Conservation (phyloP, 2,797 vertebrate genomes). For the Gymnodraco acuticeps region DNA sequence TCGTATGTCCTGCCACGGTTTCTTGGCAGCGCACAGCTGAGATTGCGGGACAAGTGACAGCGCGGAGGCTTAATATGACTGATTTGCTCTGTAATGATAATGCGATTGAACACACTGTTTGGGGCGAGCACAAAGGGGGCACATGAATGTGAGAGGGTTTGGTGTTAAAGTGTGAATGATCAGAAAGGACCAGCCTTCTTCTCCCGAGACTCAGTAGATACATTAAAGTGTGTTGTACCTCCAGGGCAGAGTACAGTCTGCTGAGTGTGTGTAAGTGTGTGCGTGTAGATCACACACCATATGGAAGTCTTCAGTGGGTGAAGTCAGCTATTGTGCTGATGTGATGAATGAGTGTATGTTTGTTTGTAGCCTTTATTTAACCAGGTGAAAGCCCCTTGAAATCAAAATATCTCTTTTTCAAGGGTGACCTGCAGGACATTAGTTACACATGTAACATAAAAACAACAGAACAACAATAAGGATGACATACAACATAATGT, state of each 20-base stretch:
- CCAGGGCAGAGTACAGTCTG: constrained; percentile 14
- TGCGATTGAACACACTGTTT: constrained; percentile 69
- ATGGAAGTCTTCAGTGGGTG: constrained; percentile 58
- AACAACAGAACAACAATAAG: no score
- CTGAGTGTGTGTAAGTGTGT: constrained; percentile 19
- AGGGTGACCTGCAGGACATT: no score
- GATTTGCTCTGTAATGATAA: constrained; percentile 80
- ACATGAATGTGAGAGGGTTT: constrained; percentile 49
- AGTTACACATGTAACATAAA: no score
- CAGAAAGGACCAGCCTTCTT: constrained; percentile 9
- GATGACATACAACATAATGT: no score
- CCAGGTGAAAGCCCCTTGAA: no score
- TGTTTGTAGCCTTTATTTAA: no score
- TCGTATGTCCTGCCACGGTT: constrained; percentile 72
- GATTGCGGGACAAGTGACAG: constrained; percentile 74
- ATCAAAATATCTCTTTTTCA: no score
- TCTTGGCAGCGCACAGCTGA: constrained; percentile 67
- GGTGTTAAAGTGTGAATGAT: constrained; percentile 59
- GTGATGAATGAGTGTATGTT: constrained; percentile 48
- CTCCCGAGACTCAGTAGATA: constrained; percentile 20
- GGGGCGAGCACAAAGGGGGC: constrained; percentile 62
- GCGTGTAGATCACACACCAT: constrained; percentile 39
- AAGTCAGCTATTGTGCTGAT: constrained; percentile 51
- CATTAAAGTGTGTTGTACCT: constrained; percentile 30
- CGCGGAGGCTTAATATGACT: constrained; percentile 75